Conservation (phyloP, 1,140 invertebrate species). For the Potamilus streckersoni region DNA sequence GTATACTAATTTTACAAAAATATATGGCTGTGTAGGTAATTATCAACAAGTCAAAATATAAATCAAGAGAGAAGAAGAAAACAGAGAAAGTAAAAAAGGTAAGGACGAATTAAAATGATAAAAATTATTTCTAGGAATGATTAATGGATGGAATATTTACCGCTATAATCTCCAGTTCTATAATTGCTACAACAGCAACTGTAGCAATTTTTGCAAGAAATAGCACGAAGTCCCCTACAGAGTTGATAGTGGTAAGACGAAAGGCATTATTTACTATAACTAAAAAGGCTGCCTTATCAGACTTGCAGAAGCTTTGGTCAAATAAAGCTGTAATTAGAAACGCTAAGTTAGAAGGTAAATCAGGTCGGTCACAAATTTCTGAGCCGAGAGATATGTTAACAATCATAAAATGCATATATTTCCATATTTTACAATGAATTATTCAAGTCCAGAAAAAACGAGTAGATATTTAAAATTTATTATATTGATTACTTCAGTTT, state of each 20-base stretch:
- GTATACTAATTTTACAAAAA: no score
- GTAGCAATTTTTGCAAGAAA: constrained; percentile 91
- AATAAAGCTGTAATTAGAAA: constrained; percentile 73
- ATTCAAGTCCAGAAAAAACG: neutral
- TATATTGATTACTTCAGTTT: no score
- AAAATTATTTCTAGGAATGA: constrained; percentile 6
- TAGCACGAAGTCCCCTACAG: constrained; percentile 91
- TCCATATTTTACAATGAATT: neutral
- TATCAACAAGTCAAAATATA: neutral
- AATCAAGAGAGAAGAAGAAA: no score
- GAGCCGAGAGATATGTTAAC: neutral
- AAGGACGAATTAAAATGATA: constrained; percentile 2
- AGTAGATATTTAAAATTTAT: no score
- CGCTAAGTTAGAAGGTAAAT: neutral
- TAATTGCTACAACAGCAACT: constrained; percentile 70
- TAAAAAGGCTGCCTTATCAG: constrained; percentile 70
- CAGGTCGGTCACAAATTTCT: neutral
- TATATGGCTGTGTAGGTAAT: neutral
- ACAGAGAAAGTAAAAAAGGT: neutral
- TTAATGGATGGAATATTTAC: constrained; percentile 20
- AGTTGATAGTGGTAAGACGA: constrained; percentile 90
- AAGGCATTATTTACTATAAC: constrained; percentile 76
- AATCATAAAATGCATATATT: neutral
- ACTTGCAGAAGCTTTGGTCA: constrained; percentile 76
- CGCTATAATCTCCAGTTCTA: constrained; percentile 71